Conservation (phyloP, 2,888 invertebrate genomes). For the Coleophora deauratella region DNA sequence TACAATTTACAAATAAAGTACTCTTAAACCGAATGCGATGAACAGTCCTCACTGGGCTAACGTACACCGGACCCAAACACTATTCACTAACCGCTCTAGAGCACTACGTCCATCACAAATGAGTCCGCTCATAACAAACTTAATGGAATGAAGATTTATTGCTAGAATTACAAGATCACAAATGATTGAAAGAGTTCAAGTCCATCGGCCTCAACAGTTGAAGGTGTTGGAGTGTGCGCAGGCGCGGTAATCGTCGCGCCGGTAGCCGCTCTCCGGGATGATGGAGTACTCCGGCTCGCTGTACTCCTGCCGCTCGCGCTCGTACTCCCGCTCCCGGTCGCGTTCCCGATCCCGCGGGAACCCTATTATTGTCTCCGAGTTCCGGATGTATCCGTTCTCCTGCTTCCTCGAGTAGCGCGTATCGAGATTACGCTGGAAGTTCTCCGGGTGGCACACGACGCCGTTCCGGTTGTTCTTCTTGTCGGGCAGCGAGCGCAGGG, state of each 20-base stretch:
- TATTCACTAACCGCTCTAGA: slow-evolving; percentile 66
- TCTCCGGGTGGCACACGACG: slow-evolving; percentile 61
- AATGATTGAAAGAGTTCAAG: slow-evolving; percentile 46
- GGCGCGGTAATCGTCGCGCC: slow-evolving; percentile 51
- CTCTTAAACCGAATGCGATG: slow-evolving; percentile 61
- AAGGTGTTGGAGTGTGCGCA: slow-evolving; percentile 68
- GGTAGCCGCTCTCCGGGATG: slow-evolving; percentile 57
- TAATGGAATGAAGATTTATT: slow-evolving; percentile 75
- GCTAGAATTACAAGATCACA: slow-evolving; percentile 74
- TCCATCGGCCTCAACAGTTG: slow-evolving; percentile 64
- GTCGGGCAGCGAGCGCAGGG: slow-evolving; percentile 63
- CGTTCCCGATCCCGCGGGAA: slow-evolving; percentile 35
- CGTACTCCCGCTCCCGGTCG: slow-evolving; percentile 37
- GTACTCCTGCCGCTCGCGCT: slow-evolving; percentile 48
- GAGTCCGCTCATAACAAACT: slow-evolving; percentile 54
- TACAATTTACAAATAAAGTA: slow-evolving; percentile 70
- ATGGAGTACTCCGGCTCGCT: slow-evolving; percentile 69
- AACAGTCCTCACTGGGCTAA: slow-evolving; percentile 52
- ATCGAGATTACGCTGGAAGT: slow-evolving; percentile 68
- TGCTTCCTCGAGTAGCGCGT: slow-evolving; percentile 66
- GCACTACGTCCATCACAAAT: slow-evolving; percentile 58
- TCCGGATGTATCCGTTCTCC: slow-evolving; percentile 67
- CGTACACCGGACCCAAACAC: slow-evolving; percentile 45
- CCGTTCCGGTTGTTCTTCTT: slow-evolving; percentile 65
- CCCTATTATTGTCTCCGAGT: slow-evolving; percentile 60